Base-by-base conservation (phyloP, 2,113 vertebrate species). In the Nesoenas mayeri region DNA sequence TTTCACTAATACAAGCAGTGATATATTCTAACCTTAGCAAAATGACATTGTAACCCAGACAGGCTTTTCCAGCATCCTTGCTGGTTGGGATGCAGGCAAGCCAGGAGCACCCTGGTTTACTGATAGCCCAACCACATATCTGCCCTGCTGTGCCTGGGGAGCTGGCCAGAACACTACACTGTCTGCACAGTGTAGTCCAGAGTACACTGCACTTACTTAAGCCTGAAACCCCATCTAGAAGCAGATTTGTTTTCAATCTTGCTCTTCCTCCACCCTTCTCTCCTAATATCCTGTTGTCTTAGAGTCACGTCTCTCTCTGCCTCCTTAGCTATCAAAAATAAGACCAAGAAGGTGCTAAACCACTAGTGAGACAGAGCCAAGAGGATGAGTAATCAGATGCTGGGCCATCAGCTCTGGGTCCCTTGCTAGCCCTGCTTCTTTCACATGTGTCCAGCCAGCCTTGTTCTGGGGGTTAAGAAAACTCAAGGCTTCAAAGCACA, bases 261-360 rank as follows among this genome's bases (percentile, higher is more conserved):
- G 47, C 36, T 69, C 25, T 47, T 86, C 36, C 69, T 58, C 54
- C 29, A 73, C 38, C 60, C 26, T 86, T 82, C 60, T 74, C 34
- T 73, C 66, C 66, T 62, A 72, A 88, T 66, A 90, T 28, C 66
- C 75, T 91, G n/a, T 26, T 91, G 34, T 73, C 79, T 44, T 56
- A 83, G 48, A 74, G 62, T 85, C 62, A 88, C 74, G 70, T 79
- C 75, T 80, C 65, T 66, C 67, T 92, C 42, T 19, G 51, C 44
- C 38, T 69, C 58, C 61, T 34, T 21, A 91, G 60, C 69, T 88
- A 54, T 70, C 72, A 51, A 71, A 93, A 92, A 29, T 50, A 80
- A 95, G 86, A 51, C 72, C 64, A 62, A 69, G 78, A 34, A 86
- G 79, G 64, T 80, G 69, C 69, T 92, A 92, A 96, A 26, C 12